These are phyloP conservation scores for Aphis craccivora DNA, from an alignment of 1,140 invertebrate genomes.

Conservation along the genomic window DNA sequence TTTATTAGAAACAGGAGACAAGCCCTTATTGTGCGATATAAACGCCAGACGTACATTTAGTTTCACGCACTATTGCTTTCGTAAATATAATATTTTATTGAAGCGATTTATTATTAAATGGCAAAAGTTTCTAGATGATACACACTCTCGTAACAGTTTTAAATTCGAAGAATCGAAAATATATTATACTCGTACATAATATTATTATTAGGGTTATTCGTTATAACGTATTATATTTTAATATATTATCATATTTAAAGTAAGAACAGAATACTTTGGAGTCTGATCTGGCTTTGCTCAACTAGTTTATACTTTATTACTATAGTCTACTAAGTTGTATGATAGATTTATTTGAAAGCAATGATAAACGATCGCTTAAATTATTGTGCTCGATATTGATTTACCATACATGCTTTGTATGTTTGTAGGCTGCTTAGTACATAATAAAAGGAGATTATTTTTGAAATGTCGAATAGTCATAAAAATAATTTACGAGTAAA, in stretches of 20 bases:
- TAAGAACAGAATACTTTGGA: neutral
- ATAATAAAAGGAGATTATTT: neutral
- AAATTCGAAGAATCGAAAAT: neutral
- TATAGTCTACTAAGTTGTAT: neutral
- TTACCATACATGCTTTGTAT: neutral
- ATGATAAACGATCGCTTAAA: neutral
- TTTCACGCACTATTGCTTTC: neutral
- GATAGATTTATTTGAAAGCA: neutral
- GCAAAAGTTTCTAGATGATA: neutral
- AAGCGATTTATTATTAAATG: neutral
- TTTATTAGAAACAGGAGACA: neutral
- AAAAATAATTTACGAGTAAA: neutral
- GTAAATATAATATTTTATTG: slow-evolving; percentile 10
- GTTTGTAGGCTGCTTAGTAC: neutral
- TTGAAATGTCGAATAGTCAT: neutral
- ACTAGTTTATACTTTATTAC: neutral
- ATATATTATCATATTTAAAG: neutral
- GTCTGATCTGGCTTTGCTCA: neutral
- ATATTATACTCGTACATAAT: neutral
- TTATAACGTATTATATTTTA: neutral
- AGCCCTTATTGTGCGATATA: neutral
- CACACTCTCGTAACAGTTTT: neutral
- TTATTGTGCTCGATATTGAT: neutral
- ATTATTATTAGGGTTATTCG: neutral
- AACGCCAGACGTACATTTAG: neutral